Base-by-base conservation (phyloP, 2,797 vertebrate genomes). In the Notolepis coatsorum region DNA sequence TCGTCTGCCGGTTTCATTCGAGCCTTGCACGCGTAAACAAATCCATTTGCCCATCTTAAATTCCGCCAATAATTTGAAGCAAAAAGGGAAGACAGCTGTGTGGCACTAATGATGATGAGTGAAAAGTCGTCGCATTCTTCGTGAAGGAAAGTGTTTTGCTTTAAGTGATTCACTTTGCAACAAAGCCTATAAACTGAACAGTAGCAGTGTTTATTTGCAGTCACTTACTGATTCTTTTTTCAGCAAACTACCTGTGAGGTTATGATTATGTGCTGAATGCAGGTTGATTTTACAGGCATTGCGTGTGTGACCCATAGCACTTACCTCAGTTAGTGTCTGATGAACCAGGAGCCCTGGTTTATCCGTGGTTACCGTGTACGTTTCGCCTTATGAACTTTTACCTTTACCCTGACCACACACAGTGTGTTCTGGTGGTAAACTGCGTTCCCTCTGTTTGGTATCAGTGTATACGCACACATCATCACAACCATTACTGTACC, bases 401-500 rank as follows among this genome's bases (percentile, higher is more conserved):
- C 54, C 60, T 57, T 35, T 12, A 28, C 59, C 25, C 42, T 25
- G 25, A 52, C 48, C 56, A 54, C 28, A 5, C 15, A 35, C 24
- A 13, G 20, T 54, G 20, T 1, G 51, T 79, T 59, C 41, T 56
- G 31, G 18, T 61, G 65, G 30, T 45, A 61, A 69, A 55, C 50
- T 54, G 43, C 27, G 37, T 65, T 9, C 65, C 38, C 47, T 54
- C 65, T 42, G 47, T 35, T 71, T 58, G 38, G 68, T 64, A 45
- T 53, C 35, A 68, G 48, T 17, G 15, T 48, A 59, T 71, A 41
- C 35, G 10, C 66, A 74, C 71, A 74, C 59, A 24, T 62, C 63
- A 61, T 58, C 57, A n/a, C n/a, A n/a, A 67, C 59, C 75, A 74
- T 78, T 75, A 80, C 81, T 84, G 80, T 85, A 84, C 61, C 65